These are phyloP conservation scores for Ophiothrix spiculata DNA, from an alignment of 35 echinoderm and acorn worm genomes.

Conservation along the genomic window DNA sequence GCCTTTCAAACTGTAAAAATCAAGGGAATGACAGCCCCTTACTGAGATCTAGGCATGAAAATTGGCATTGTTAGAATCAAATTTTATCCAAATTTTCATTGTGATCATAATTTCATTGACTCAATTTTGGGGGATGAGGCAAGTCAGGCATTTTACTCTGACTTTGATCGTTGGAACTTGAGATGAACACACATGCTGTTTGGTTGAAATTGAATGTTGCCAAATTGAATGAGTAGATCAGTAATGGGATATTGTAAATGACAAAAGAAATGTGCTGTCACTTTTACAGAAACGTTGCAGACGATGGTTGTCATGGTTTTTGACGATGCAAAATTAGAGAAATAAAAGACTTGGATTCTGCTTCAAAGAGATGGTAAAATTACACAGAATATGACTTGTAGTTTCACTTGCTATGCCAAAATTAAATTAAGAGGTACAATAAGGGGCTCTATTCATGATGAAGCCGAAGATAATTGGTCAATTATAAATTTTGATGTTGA, in stretches of 20 bases:
- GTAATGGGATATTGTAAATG: not conserved
- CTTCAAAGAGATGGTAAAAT: not conserved
- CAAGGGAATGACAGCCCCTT: not conserved
- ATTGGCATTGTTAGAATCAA: not conserved
- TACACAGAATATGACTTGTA: not conserved
- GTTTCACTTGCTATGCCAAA: not conserved
- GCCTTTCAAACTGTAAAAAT: not conserved
- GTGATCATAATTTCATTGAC: not conserved
- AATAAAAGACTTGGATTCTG: too few relatives aligned
- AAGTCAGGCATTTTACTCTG: not conserved
- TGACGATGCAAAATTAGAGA: not conserved
- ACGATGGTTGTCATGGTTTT: too few relatives aligned
- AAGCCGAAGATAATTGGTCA: not conserved
- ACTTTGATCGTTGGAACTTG: not conserved
- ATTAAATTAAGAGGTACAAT: not conserved
- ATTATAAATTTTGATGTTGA: not conserved
- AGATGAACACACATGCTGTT: not conserved
- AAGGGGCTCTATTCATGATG: not conserved
- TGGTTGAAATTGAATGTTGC: not conserved
- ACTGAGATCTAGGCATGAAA: not conserved
- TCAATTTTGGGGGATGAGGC: not conserved
- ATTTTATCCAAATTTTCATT: not conserved
- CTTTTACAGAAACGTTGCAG: not conserved
- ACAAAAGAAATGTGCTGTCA: slow-evolving; percentile 10
- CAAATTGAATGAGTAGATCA: not conserved